Base-by-base conservation (phyloP, 2,797 vertebrate species). In the Sebastes aleutianus region DNA sequence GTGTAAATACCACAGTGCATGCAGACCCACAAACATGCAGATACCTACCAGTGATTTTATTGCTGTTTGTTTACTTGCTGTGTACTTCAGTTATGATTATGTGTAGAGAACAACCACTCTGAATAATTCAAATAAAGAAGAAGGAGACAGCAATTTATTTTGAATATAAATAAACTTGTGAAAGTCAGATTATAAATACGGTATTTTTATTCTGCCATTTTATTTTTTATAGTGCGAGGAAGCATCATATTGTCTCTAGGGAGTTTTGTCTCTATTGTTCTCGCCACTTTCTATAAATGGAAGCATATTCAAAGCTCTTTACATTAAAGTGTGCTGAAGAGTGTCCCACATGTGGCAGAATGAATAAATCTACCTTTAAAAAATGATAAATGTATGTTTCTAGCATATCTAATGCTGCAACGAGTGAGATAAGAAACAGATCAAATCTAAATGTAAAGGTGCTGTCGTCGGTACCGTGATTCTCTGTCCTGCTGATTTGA, bases 1-100 rank as follows among this genome's bases (percentile, higher is more conserved):
- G 34, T 69, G 71, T 82, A 79, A 84, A 77, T 65, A 79, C 50
- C 29, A 1, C 27, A 4, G 36, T 26, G 32, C 18, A n/a, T 65
- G 47, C 67, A 71, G 18, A 74, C 69, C 12, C 72, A 56, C 70
- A 31, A 53, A 62, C 63, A 58, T 6, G 3, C 47, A 34, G 2
- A 26, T 12, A 69, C 26, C 16, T 8, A 3, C 34, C 13, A 11
- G 34, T 36, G n/a, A 59, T 59, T 50, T 56, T 14, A 4, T 34
- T 75, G 50, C 39, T 39, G 18, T 59, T 65, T 59, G 22, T n/a
- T 14, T 12, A 53, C 22, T 70, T 7, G 66, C 6, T 34, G 12
- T n/a, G 11, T 22, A 16, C 16, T 54, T 70, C 5, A 57, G 20
- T 27, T 14, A n/a, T 5, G 22, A 31, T 29, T 27, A 2, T 16